Percentiles rank a stretch among this genome's conserved stretches.
Conservation (phyloP, 2,113 vertebrate species). For the Eira barbara region DNA sequence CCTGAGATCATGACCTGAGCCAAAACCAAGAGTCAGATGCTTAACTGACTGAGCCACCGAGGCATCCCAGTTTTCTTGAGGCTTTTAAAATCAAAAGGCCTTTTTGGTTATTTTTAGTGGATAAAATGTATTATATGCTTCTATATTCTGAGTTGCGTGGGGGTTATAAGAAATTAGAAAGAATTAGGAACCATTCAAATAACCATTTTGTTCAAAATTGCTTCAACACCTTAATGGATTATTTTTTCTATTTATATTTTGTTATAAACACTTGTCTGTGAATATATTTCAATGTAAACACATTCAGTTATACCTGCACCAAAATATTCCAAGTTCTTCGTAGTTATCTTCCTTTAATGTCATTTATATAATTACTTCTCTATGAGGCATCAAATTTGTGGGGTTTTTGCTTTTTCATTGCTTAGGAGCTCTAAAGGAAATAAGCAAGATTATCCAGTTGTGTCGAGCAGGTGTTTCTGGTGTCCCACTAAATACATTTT, state of each 20-base stretch:
- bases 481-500: neutral
- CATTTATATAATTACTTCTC: neutral
- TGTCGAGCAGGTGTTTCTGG: conserved; percentile 14
- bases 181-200: neutral
- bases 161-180: neutral
- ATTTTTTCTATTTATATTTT: neutral
- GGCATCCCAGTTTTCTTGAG: neutral
- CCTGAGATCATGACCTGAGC: neutral
- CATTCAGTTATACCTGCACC: neutral
- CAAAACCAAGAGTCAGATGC: neutral
- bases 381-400: neutral
- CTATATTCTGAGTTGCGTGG: neutral
- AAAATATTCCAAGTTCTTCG: neutral
- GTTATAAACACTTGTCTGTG: neutral
- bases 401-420: neutral
- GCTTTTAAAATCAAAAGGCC: neutral
- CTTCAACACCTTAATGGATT: neutral
- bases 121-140: neutral
- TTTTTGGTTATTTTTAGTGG: neutral
- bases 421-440: neutral
- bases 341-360: neutral
- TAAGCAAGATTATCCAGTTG: neutral
- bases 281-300: neutral
- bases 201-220: conserved; percentile 5
- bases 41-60: neutral